A percentile compares a stretch with the other conserved stretches of the same genome.
phyloP scores from a whole-genome alignment of 1,140 invertebrate species.

The Doryteuthis pealeii region DNA sequence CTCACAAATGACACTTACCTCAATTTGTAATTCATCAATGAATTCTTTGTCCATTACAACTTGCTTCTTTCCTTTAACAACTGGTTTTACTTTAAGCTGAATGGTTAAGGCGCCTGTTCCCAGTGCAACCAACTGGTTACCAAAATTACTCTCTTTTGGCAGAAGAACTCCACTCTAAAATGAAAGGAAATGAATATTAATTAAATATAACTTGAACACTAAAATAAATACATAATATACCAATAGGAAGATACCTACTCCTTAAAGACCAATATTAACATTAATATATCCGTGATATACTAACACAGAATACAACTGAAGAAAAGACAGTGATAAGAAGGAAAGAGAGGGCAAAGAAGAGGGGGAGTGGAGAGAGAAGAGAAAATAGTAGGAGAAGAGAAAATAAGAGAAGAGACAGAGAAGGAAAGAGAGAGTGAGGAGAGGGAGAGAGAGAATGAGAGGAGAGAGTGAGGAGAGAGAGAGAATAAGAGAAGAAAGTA shows the following conservation, averaged over 20 bases:
- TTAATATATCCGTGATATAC: too few relatives aligned
- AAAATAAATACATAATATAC: conserved; percentile 29
- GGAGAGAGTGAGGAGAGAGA: too few relatives aligned
- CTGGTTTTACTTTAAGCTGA: conserved; percentile 50
- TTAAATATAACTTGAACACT: conserved; percentile 17
- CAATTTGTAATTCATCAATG: conserved; percentile 60
- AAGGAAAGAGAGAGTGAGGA: too few relatives aligned
- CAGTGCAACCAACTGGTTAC: conserved; percentile 54
- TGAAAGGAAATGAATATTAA: conserved; percentile 19
- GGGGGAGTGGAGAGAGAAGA: too few relatives aligned
- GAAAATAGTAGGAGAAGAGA: too few relatives aligned
- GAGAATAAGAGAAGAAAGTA: too few relatives aligned
- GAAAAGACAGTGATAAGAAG: too few relatives aligned
- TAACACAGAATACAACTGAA: too few relatives aligned
- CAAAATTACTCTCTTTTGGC: conserved; percentile 55
- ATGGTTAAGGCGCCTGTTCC: conserved; percentile 60
- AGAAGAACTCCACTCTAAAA: conserved; percentile 51
- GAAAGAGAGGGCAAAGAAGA: too few relatives aligned
- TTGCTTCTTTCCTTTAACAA: conserved; percentile 32
- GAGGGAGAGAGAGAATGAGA: too few relatives aligned
- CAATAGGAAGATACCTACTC: conserved; percentile 14
- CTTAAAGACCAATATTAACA: too few relatives aligned
- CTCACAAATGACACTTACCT: conserved; percentile 49
- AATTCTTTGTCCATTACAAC: conserved; percentile 37
- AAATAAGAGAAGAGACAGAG: too few relatives aligned